Conservation (phyloP, 1,140 invertebrate genomes). For the Drosophila sturtevanti region DNA sequence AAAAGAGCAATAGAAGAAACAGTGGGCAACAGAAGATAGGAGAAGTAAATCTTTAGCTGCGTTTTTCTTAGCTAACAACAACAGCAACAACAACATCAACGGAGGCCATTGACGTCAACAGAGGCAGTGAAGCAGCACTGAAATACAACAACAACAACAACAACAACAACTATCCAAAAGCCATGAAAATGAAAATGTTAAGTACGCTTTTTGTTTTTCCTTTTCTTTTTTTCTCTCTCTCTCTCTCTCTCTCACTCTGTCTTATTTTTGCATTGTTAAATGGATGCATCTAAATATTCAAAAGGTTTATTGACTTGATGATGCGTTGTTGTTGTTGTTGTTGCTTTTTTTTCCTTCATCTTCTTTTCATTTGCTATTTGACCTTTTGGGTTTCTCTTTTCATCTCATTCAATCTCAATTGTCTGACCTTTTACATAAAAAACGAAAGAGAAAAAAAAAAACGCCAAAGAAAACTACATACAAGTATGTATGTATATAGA, state of each 20-base stretch:
- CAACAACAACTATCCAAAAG: conserved; percentile 20
- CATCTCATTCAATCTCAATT: conserved; percentile 14
- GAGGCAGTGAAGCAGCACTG: conserved; percentile 44
- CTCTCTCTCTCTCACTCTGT: too few species aligned
- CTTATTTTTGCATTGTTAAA: conserved; percentile 59
- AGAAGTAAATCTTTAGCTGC: conserved; percentile 16
- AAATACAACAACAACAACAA: neutral
- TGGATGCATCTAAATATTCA: conserved; percentile 47
- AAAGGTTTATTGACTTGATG: conserved; percentile 50
- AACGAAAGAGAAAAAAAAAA: too few species aligned
- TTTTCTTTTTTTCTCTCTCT: neutral
- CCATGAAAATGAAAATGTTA: conserved; percentile 65
- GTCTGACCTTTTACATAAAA: conserved; percentile 37
- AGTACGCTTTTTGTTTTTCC: conserved; percentile 18
- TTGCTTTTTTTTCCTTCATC: too few species aligned
- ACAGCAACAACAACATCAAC: neutral
- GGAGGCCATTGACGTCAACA: conserved; percentile 49
- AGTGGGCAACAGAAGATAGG: neutral
- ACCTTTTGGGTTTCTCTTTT: conserved; percentile 53
- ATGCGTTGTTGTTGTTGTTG: conserved; percentile 2
- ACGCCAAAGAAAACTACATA: neutral
- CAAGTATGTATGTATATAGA: neutral
- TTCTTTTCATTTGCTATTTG: conserved; percentile 19
- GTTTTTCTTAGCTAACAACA: conserved; percentile 4
- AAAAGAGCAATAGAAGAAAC: neutral